Conservation (phyloP, 2,113 vertebrate genomes). For the Corythornis cristatus region DNA sequence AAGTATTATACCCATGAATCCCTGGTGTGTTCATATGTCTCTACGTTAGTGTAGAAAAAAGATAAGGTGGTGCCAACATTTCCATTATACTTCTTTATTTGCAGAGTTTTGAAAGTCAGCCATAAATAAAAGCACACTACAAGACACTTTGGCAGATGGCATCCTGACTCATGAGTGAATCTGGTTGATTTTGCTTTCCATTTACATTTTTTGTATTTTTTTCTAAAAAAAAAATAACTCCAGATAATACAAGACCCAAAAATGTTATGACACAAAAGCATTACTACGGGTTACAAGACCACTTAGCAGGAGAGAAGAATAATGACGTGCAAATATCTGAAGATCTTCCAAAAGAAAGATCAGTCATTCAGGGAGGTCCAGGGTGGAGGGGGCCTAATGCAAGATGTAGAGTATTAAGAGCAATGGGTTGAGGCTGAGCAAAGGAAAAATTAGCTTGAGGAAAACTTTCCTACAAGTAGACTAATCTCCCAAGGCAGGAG, state of each 20-base stretch:
- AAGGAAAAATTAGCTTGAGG: constrained; percentile 18
- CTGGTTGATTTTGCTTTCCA: constrained; percentile 14
- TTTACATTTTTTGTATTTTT: constrained; percentile 26
- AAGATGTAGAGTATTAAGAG: constrained; percentile 26
- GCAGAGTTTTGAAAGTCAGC: constrained; percentile 38
- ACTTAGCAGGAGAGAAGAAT: constrained; percentile 61
- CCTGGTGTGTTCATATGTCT: not conserved
- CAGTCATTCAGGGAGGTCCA: constrained; percentile 63
- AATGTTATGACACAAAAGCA: constrained; percentile 45
- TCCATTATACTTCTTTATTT: constrained; percentile 31
- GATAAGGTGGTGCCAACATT: constrained; percentile 38
- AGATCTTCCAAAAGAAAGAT: constrained; percentile 60
- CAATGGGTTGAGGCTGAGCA: not conserved
- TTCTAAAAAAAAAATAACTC: constrained; percentile 31
- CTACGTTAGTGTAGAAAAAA: not conserved
- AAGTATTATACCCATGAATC: constrained; percentile 1
- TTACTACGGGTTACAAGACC: constrained; percentile 59
- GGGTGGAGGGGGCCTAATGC: constrained; percentile 13
- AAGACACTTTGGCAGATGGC: constrained; percentile 47
- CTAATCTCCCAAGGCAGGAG: constrained; percentile 31
- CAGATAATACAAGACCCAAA: constrained; percentile 69
- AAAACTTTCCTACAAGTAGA: constrained; percentile 50
- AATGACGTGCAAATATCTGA: constrained; percentile 68
- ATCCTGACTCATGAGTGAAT: not conserved
- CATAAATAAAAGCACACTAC: constrained; percentile 30